These are phyloP conservation scores for Panagrolaimus sp. DNA, from an alignment of 1,140 invertebrate genomes.

Conservation along the genomic window DNA sequence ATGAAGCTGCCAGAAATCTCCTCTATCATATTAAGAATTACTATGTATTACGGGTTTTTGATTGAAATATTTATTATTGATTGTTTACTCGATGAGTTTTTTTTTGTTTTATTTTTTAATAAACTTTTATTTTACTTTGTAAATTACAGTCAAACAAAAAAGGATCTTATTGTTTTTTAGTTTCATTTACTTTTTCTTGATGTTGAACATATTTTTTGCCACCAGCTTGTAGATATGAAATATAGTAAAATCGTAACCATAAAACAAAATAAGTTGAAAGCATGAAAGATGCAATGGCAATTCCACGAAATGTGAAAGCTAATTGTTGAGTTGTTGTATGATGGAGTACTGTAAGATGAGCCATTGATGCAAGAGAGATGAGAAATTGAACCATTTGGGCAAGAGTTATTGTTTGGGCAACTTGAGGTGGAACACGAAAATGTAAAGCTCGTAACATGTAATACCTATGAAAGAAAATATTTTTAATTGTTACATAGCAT, in stretches of 20 bases:
- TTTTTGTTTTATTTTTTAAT: not conserved
- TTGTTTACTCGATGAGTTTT: not conserved
- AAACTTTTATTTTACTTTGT: too few relatives aligned
- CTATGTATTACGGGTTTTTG: not conserved
- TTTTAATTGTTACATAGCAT: slow-evolving; percentile 29
- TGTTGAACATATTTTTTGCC: slow-evolving; percentile 53
- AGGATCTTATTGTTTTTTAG: not conserved
- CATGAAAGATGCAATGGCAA: slow-evolving; percentile 51
- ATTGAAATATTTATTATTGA: not conserved
- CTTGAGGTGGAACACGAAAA: slow-evolving; percentile 60
- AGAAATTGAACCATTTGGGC: slow-evolving; percentile 62
- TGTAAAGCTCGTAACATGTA: slow-evolving; percentile 62
- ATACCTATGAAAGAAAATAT: slow-evolving; percentile 59
- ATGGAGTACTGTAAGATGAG: slow-evolving; percentile 35
- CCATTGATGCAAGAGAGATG: slow-evolving; percentile 49
- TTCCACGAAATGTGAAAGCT: slow-evolving; percentile 47
- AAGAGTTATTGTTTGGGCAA: slow-evolving; percentile 62
- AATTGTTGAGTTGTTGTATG: slow-evolving; percentile 24
- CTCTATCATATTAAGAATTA: not conserved
- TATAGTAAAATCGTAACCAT: slow-evolving; percentile 57
- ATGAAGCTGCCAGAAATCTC: not conserved
- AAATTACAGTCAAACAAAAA: not conserved
- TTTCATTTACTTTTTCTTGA: slow-evolving; percentile 20
- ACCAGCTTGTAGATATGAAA: slow-evolving; percentile 43
- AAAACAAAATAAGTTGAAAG: slow-evolving; percentile 51